Evolutionary conservation across 2,797 vertebrate genomes (phyloP), one percentile per base, ranked within the genome.

Genomic region (Gambelia wislizenii): DNA sequence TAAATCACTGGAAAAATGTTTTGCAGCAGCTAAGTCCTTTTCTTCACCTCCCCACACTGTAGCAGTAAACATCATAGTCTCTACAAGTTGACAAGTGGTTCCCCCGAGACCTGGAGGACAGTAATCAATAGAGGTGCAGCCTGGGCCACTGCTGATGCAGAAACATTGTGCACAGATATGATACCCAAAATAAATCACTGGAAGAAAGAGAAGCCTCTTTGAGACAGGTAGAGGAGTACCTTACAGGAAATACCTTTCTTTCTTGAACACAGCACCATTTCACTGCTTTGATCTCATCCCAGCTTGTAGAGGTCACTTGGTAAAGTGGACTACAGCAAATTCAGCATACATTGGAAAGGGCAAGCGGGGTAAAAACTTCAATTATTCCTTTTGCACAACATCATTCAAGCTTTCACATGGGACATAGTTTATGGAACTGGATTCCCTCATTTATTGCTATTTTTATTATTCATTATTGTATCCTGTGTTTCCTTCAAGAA

Each of bases 1-100:
- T 96, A 96, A 96, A 96, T 96, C 95, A 96, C 92, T 94, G 87
- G 90, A 95, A 96, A n/a, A 96, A 88, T 96, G 84, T 95, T 97
- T 96, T 93, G 92, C 91, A 96, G 93, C 81, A 93, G 83, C 89
- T 92, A 94, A 88, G 94, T 89, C 27, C 67, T 87, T 83, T 86
- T 36, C 47, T 85, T 64, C 90, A 36, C 89, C 92, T 89, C 93
- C 92, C 85, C 87, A 77, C 85, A 91, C 88, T 94, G 90, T 85
- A 86, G 80, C 89, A 92, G 91, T 95, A 96, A 95, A 96, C 93
- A 93, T 93, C 91, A 93, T 86, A 94, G 93, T 85, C 89, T 91
- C 83, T 95, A 91, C 87, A 93, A 94, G 91, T 90, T 95, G 95
- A 96, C 94, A 96, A 96, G 95, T 94, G 90, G 85, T 92, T 95